Evolutionary conservation across 2,888 invertebrate genomes (phyloP), one percentile per base, ranked within the genome.

Genomic region (Drosophila picticornis): DNA sequence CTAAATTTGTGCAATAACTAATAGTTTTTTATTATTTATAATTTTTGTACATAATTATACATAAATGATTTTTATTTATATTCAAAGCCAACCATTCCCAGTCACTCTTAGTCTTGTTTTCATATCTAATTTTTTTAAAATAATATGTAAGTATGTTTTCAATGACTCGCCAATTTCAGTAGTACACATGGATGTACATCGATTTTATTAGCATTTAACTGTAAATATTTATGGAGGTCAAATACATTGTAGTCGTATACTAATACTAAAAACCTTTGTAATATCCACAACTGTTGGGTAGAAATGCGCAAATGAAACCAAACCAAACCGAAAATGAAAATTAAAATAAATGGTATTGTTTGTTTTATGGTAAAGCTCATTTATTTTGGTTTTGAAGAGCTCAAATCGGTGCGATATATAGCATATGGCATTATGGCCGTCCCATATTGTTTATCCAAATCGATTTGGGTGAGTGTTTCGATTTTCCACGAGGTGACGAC

Each of bases 401-500:
- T 77, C 52, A 16, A 53, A 69, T 75, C 60, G 59, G n/a, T 57
- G 62, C 60, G 83, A 63, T 76, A 68, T 71, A 58, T 55, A 78
- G 69, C 84, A 84, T 61, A 83, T 78, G 85, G 64, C 66, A 72
- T 67, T 63, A 83, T 78, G 85, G 64, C 64, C 71, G 65, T 53
- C 68, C 59, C 68, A 46, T 57, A 64, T 70, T 81, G 73, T 83
- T 87, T 84, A 84, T 46, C 51, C 55, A 51, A 38, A 38, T 25
- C 27, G 55, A 43, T 51, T 53, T 46, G n/a, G 27, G 27, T 68
- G 40, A 34, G 40, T 9, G 48, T 40, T 34, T 38, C 40, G 48
- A 61, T n/a, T 51, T 52, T 57, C 50, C 43, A 22, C 32, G 36
- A 27, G 63, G 34, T 36, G 29, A 64, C 51, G 29, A 72, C 55